Conservation (phyloP, 2,888 invertebrate species). For the Aporophyla nigra region DNA sequence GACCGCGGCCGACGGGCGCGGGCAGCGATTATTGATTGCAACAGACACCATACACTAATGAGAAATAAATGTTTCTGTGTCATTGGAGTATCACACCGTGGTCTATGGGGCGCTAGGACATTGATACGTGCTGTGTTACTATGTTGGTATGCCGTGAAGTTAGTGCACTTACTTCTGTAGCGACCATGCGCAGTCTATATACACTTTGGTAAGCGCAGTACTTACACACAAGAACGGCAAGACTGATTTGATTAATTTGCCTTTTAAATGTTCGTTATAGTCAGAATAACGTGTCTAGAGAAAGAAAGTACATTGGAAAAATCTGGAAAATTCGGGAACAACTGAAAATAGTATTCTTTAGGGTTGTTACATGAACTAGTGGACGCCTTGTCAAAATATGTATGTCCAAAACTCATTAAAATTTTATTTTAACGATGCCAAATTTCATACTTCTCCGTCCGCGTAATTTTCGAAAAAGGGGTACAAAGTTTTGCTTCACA, state of each 20-base stretch:
- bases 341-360: too few species aligned
- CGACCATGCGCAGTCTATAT: neutral
- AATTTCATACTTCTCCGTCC: too few species aligned
- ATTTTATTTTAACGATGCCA: too few species aligned
- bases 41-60: slow-evolving; percentile 48
- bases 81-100: slow-evolving; percentile 11
- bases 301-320: too few species aligned
- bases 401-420: too few species aligned
- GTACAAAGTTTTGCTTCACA: too few species aligned
- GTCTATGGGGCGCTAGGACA: neutral
- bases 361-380: too few species aligned
- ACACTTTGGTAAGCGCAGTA: neutral
- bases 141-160: neutral
- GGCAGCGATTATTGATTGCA: slow-evolving; percentile 60
- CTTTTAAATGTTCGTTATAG: neutral
- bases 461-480: too few species aligned
- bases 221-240: neutral
- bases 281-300: too few species aligned
- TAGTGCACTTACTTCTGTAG: neutral
- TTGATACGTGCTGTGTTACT: neutral
- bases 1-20: slow-evolving; percentile 21
- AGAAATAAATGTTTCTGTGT: slow-evolving; percentile 37
- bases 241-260: neutral
- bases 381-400: too few species aligned
- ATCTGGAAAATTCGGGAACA: too few species aligned